These are phyloP conservation scores for Erebia aethiops DNA, from an alignment of 2,888 invertebrate genomes.

Conservation along the genomic window DNA sequence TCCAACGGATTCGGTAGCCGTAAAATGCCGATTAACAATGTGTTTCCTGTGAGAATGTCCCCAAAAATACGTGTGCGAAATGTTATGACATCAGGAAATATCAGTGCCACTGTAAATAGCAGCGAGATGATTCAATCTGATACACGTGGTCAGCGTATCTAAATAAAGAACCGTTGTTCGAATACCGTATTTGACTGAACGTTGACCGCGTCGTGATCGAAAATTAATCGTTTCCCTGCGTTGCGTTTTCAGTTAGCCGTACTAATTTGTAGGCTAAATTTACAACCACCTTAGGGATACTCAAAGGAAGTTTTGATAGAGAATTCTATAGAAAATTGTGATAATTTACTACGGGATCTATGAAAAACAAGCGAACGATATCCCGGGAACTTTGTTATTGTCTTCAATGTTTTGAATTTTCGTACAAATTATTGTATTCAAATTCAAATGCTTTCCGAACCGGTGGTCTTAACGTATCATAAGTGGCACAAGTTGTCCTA, in stretches of 20 bases:
- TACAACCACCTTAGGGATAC: constrained; percentile 27
- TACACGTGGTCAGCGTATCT: constrained; percentile 68
- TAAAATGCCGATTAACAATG: background rate
- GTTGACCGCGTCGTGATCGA: constrained; percentile 66
- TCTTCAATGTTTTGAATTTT: too few relatives aligned
- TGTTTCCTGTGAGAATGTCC: constrained; percentile 11
- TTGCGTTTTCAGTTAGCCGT: constrained; percentile 50
- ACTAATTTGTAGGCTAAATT: constrained; percentile 48
- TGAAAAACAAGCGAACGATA: too few relatives aligned
- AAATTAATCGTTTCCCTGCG: constrained; percentile 59
- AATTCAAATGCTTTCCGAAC: too few relatives aligned
- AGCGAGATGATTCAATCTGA: constrained; percentile 66
- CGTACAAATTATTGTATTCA: too few relatives aligned
- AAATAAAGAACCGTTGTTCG: constrained; percentile 74
- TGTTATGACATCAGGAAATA: constrained; percentile 58
- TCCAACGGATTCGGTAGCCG: background rate
- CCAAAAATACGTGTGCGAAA: constrained; percentile 50
- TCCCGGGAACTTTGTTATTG: too few relatives aligned
- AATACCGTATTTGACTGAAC: constrained; percentile 65
- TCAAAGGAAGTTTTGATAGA: too few relatives aligned
- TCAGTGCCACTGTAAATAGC: constrained; percentile 56
- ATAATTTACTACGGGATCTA: too few relatives aligned
- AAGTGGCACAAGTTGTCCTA: too few relatives aligned
- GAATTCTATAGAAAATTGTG: too few relatives aligned
- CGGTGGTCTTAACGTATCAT: too few relatives aligned